These are phyloP conservation scores for Geothlypis trichas DNA, from an alignment of 2,113 vertebrate genomes.

Conservation along the genomic window DNA sequence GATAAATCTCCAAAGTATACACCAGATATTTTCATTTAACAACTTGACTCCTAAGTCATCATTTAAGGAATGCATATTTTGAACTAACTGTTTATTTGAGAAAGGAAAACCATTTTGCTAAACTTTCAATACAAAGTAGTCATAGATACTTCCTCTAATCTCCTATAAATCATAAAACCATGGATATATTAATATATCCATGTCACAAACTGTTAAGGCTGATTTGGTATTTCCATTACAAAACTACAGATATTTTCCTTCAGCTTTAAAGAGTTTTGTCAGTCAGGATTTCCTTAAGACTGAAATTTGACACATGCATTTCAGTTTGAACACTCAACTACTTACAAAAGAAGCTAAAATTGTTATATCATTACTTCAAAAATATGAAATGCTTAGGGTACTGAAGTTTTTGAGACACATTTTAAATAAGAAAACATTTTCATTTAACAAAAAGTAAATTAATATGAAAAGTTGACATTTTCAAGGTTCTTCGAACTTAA, in stretches of 20 bases:
- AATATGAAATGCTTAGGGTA: not conserved
- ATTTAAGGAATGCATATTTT: not conserved
- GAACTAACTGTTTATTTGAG: not conserved
- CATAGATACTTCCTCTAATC: not conserved
- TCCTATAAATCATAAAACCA: not conserved
- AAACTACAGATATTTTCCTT: not conserved
- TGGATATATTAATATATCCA: not conserved
- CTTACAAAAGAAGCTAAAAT: not conserved
- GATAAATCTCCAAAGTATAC: constrained; percentile 13
- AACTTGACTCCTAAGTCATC: not conserved
- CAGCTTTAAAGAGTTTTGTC: not conserved
- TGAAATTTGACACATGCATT: not conserved
- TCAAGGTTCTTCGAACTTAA: not conserved
- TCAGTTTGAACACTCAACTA: not conserved
- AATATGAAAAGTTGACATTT: not conserved
- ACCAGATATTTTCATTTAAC: not conserved
- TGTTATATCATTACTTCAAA: not conserved
- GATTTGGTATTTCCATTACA: not conserved
- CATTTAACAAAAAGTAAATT: not conserved
- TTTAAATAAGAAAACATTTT: not conserved
- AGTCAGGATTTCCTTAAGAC: not conserved
- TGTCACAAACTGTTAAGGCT: not conserved
- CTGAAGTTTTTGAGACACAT: not conserved
- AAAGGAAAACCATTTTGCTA: not conserved
- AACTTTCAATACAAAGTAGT: not conserved